Evolutionary conservation across 2,888 invertebrate genomes (phyloP).

Genomic region (Drosophila diplacantha): DNA sequence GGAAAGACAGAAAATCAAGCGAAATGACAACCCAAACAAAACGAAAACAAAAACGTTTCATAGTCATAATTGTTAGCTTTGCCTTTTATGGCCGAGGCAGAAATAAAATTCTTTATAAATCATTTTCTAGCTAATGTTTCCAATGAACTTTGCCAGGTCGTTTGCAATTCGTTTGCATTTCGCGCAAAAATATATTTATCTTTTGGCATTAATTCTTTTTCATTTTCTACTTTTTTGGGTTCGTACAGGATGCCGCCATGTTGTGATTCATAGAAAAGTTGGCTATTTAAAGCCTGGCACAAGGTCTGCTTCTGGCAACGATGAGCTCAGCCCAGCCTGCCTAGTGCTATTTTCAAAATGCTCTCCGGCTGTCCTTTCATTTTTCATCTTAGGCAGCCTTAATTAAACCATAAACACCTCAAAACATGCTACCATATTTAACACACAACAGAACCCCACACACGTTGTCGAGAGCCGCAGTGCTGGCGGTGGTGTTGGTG

Average conservation of each 20-base stretch:
- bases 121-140: conserved; percentile 54
- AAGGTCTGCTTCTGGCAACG: conserved; percentile 20
- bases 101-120: conserved; percentile 63
- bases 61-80: conserved; percentile 61
- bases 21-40: conserved; percentile 16
- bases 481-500: conserved; percentile 9
- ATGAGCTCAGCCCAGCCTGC: conserved; percentile 25
- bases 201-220: conserved; percentile 13
- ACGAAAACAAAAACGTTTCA: conserved; percentile 42
- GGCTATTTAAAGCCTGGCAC: conserved; percentile 12
- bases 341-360: conserved; percentile 1
- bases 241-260: conserved; percentile 21
- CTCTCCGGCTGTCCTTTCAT: conserved; percentile 44
- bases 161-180: conserved; percentile 63
- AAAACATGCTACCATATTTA: conserved; percentile 65
- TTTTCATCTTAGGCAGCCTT: conserved; percentile 51
- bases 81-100: conserved; percentile 53
- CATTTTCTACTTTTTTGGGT: not conserved
- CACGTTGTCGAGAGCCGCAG: conserved; percentile 22
- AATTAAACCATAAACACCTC: conserved; percentile 71
- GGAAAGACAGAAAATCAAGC: conserved; percentile 20
- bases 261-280: conserved; percentile 30
- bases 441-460: conserved; percentile 46
- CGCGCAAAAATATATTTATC: conserved; percentile 21
- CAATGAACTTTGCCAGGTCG: conserved; percentile 60